Percentiles rank a stretch among this genome's conserved stretches.
These are phyloP conservation scores for Oceanites oceanicus DNA, from an alignment of 2,113 vertebrate species.

Conservation along the genomic window DNA sequence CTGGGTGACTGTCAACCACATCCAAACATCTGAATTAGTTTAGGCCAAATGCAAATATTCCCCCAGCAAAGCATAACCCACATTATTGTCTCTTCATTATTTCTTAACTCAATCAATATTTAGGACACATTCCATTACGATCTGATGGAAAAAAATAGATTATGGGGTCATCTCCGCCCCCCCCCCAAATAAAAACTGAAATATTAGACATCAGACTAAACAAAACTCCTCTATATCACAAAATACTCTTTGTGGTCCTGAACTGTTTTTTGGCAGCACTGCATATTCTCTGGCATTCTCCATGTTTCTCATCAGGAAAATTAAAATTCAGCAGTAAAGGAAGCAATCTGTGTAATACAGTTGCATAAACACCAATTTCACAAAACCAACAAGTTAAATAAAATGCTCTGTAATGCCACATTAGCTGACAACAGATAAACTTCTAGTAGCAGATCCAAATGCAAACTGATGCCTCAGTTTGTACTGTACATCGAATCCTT, in stretches of 20 bases:
- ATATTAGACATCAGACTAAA: neutral
- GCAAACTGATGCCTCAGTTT: neutral
- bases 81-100: accelerated
- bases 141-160: neutral
- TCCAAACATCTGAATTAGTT: neutral
- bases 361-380: neutral
- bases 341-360: neutral
- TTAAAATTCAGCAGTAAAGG: neutral
- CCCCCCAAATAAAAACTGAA: neutral
- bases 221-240: neutral
- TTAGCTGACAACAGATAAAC: neutral
- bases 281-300: neutral
- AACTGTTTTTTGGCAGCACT: neutral
- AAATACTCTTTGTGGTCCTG: neutral
- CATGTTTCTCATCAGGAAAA: neutral
- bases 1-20: neutral
- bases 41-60: neutral
- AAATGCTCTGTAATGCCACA: neutral
- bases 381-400: neutral
- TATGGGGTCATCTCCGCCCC: neutral
- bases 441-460: neutral
- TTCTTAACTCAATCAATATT: neutral
- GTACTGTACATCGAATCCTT: neutral
- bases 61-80: neutral
- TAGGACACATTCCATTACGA: neutral